A percentile compares a stretch with the other conserved stretches of the same genome.
Evolutionary conservation across 2,888 invertebrate species (phyloP).

Genomic region (Scaptomyza flava): DNA sequence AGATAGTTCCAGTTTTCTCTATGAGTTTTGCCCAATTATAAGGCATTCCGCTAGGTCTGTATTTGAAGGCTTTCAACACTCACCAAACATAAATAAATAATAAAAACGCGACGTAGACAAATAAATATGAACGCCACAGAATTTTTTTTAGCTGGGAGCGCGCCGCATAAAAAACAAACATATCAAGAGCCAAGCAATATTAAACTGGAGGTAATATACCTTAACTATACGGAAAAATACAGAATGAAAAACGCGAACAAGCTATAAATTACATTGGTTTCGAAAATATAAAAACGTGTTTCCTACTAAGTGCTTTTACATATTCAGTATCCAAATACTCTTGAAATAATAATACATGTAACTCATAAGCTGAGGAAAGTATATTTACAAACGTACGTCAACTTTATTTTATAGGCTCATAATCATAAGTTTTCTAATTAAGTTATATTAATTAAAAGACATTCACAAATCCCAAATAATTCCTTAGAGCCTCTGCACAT

Average conservation of each 20-base stretch:
- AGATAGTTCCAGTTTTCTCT: slow-evolving; percentile 48
- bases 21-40: slow-evolving; percentile 61
- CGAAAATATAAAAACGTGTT: slow-evolving; percentile 19
- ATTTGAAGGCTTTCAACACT: slow-evolving; percentile 69
- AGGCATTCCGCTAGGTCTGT: slow-evolving; percentile 43
- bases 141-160: slow-evolving; percentile 42
- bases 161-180: slow-evolving; percentile 28
- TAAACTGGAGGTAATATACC: slow-evolving; percentile 48
- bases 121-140: slow-evolving; percentile 60
- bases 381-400: background rate
- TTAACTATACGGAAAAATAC: slow-evolving; percentile 12
- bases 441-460: slow-evolving; percentile 61
- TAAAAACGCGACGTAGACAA: slow-evolving; percentile 67
- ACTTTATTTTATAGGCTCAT: background rate
- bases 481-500: slow-evolving; percentile 55
- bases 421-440: slow-evolving; percentile 32
- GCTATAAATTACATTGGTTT: slow-evolving; percentile 51
- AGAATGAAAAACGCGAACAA: slow-evolving; percentile 32
- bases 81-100: slow-evolving; percentile 71
- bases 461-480: slow-evolving; percentile 66
- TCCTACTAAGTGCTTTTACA: slow-evolving; percentile 1
- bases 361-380: slow-evolving; percentile 1
- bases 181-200: slow-evolving; percentile 26
- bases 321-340: slow-evolving; percentile 1
- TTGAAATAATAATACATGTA: background rate